Base-by-base conservation (phyloP, 2,888 invertebrate species). In the Geotrupes spiniger region DNA sequence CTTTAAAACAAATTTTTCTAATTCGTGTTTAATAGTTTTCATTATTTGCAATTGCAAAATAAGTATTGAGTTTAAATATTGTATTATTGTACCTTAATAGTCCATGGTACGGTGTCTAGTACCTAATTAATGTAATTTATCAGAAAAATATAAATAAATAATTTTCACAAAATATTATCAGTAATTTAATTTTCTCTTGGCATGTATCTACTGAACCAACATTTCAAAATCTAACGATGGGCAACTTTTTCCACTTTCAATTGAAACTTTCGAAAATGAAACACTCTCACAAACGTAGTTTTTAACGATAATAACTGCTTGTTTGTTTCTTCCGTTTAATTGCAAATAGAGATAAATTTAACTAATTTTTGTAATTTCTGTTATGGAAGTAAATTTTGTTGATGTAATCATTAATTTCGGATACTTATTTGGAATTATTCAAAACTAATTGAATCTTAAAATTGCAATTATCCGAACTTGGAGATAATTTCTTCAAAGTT, bases 151-250 rank as follows among this genome's bases (percentile, higher is more conserved):
- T 52, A 53, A 58, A 59, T 59, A 59, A 53, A 57, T 51, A 53
- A 46, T 46, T 39, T 57, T 48, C 52, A 46, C 36, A 51, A 54
- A 55, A 43, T 53, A 52, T 51, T 38, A 46, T 25, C 43, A 29
- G 51, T 46, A 42, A 31, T 48, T 48, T n/a, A n/a, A n/a, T n/a
- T 37, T 52, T 51, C 54, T 53, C 52, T 57, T 55, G 60, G 59
- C 58, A 56, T 57, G 60, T 59, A 59, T 57, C 52, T 55, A 56
- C 60, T 60, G 58, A 60, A 60, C 60, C 54, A 57, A 59, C 54
- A 47, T 46, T 42, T 45, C n/a, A 9, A 33, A 12, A 15, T 33
- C 33, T 33, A 6, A 21, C 11, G 11, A 10, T 33, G 15, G 29
- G 16, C 14, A 10, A 9, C 9, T 9, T 10, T 33, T 16, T 9